These are phyloP conservation scores for Epinotia ramella DNA, from an alignment of 2,888 invertebrate genomes.

Conservation along the genomic window DNA sequence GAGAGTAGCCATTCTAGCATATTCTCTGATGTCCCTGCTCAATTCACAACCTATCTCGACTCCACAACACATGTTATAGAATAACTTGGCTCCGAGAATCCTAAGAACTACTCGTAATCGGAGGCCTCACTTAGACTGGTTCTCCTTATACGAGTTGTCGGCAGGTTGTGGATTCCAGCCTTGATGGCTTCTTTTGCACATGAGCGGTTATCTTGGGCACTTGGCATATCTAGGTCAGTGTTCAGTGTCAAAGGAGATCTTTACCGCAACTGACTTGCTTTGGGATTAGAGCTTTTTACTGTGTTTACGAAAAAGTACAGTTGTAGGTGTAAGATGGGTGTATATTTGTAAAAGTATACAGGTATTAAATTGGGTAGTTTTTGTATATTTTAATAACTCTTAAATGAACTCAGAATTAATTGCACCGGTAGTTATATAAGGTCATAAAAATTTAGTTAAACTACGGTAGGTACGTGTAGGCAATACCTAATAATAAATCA, in stretches of 20 bases:
- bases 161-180: neutral
- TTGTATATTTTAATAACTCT: too few species aligned
- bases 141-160: neutral
- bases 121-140: neutral
- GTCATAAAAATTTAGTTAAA: too few species aligned
- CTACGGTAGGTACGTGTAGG: too few species aligned
- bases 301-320: neutral
- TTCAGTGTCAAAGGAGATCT: slow-evolving; percentile 7
- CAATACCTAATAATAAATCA: too few species aligned
- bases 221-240: slow-evolving; percentile 19
- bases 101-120: neutral
- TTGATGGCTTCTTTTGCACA: slow-evolving; percentile 33
- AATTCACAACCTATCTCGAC: neutral
- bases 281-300: neutral
- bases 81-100: too few species aligned
- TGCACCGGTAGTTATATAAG: too few species aligned
- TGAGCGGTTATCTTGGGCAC: slow-evolving; percentile 29
- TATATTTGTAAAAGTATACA: too few species aligned
- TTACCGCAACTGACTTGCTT: neutral
- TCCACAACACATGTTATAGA: neutral
- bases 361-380: too few species aligned
- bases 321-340: neutral
- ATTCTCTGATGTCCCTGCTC: neutral
- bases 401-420: too few species aligned
- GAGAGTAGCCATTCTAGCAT: neutral